phyloP scores from a whole-genome alignment of 1,140 invertebrate species.

The Drepana arcuata region DNA sequence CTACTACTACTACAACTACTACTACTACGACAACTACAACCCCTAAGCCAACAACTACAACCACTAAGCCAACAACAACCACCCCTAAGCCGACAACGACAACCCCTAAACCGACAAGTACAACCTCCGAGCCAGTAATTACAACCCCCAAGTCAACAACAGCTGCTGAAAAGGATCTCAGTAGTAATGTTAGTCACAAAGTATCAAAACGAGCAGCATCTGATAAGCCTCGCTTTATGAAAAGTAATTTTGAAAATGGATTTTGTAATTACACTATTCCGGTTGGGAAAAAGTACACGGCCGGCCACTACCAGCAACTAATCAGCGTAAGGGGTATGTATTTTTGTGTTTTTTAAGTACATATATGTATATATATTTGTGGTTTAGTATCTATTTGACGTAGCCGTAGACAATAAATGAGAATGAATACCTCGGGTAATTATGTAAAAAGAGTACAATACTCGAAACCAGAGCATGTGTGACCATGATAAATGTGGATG shows the following conservation, averaged over 20 bases:
- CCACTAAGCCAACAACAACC: conserved; percentile 27
- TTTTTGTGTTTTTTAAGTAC: too few species aligned
- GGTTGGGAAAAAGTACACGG: conserved; percentile 77
- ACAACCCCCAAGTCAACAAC: conserved; percentile 17
- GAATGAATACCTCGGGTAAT: too few species aligned
- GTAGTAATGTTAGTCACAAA: conserved; percentile 19
- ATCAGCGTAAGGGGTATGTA: conserved; percentile 75
- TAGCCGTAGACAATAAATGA: too few species aligned
- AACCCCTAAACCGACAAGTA: conserved; percentile 17
- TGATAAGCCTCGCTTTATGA: conserved; percentile 22
- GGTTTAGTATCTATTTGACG: too few species aligned
- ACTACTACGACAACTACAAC: conserved; percentile 43
- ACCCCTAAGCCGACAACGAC: conserved; percentile 17
- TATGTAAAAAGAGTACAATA: too few species aligned
- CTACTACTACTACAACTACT: conserved; percentile 62
- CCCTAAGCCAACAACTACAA: conserved; percentile 28
- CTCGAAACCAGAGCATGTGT: too few species aligned
- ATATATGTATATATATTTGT: too few species aligned
- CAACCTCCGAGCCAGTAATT: conserved; percentile 20
- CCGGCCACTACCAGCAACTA: conserved; percentile 80
- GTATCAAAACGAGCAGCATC: conserved; percentile 30
- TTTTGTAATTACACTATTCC: conserved; percentile 61
- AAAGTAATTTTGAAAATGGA: conserved; percentile 1
- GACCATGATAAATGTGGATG: too few species aligned
- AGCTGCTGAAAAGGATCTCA: conserved; percentile 12